phyloP scores from a whole-genome alignment of 2,797 vertebrate genomes.

The Pseudomugil gertrudae region DNA sequence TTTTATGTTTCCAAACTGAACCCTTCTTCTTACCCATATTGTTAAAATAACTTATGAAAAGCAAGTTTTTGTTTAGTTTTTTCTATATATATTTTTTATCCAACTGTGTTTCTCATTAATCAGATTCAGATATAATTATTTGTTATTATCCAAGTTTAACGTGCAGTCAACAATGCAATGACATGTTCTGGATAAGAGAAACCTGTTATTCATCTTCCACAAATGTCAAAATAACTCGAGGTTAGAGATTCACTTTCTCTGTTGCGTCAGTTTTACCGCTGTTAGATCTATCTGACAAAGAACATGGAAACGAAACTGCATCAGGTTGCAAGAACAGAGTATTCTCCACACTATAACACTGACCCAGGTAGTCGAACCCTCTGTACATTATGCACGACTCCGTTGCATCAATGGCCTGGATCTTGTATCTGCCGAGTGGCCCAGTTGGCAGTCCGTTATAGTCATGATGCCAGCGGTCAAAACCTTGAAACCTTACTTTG shows the following conservation, averaged over 20 bases:
- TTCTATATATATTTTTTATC: no score
- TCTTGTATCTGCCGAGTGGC: constrained; percentile 87
- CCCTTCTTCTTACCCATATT: no score
- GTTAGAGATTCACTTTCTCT: neutral
- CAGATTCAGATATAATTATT: no score
- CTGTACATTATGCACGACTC: constrained; percentile 95
- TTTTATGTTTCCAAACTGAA: no score
- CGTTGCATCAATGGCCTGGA: constrained; percentile 91
- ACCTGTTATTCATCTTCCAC: no score
- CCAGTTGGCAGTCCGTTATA: constrained; percentile 92
- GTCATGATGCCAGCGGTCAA: constrained; percentile 91
- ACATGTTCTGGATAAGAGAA: no score
- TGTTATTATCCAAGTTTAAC: no score
- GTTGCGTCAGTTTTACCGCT: neutral
- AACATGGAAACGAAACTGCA: constrained; percentile 1
- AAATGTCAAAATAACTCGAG: neutral
- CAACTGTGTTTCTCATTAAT: no score
- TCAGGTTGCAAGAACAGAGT: constrained; percentile 15
- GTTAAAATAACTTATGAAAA: no score
- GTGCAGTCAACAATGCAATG: no score
- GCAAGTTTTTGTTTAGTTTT: no score
- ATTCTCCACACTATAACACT: constrained; percentile 51
- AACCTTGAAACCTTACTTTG: constrained; percentile 87
- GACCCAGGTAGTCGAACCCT: constrained; percentile 94
- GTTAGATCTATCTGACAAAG: neutral